A percentile compares a stretch with the other conserved stretches of the same genome.
Conservation (phyloP, 1,140 invertebrate species). For the Drosophila bocki region DNA sequence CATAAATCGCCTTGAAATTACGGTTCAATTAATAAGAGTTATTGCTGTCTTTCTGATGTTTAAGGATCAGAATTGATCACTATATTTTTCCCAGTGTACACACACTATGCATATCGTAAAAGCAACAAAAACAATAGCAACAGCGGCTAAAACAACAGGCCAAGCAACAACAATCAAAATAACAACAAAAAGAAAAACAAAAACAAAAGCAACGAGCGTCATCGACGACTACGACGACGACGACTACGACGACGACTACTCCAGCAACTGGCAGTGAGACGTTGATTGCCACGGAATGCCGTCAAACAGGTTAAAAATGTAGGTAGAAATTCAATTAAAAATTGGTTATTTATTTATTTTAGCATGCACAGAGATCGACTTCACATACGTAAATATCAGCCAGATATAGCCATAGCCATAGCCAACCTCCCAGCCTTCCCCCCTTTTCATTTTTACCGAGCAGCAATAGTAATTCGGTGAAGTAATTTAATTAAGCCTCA, state of each 20-base stretch:
- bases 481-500: slow-evolving; percentile 73
- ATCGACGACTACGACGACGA: slow-evolving; percentile 57
- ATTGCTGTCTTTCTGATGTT: too few relatives aligned
- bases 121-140: slow-evolving; percentile 54
- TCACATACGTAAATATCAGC: slow-evolving; percentile 25
- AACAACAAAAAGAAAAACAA: slow-evolving; percentile 27
- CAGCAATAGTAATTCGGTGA: slow-evolving; percentile 38
- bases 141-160: slow-evolving; percentile 47
- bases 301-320: slow-evolving; percentile 85
- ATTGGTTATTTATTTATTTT: slow-evolving; percentile 85
- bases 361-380: slow-evolving; percentile 76
- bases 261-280: slow-evolving; percentile 69
- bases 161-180: slow-evolving; percentile 19
- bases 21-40: too few relatives aligned
- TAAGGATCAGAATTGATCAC: not conserved
- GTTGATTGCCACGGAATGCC: slow-evolving; percentile 84
- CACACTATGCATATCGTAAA: slow-evolving; percentile 75
- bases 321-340: slow-evolving; percentile 85
- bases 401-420: slow-evolving; percentile 23
- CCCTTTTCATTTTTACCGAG: not conserved
- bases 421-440: slow-evolving; percentile 3
- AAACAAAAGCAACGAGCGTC: slow-evolving; percentile 48
- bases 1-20: too few relatives aligned
- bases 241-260: slow-evolving; percentile 64
- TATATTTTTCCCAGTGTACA: slow-evolving; percentile 16